phyloP scores from a whole-genome alignment of 2,113 vertebrate genomes.

The Penelope pileata region DNA sequence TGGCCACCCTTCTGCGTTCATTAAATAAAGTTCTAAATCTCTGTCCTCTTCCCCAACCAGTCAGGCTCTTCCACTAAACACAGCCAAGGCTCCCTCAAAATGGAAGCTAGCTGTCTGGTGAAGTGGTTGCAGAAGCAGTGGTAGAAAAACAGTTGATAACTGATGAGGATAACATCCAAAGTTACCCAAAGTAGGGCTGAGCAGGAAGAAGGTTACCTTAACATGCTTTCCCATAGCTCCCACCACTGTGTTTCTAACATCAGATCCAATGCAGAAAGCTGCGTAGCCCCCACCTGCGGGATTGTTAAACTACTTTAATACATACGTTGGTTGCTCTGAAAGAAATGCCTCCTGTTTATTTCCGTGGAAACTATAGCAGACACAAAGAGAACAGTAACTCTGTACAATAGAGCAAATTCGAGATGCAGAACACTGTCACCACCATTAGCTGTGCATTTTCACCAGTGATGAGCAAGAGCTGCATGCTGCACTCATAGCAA shows the following conservation, averaged over 20 bases:
- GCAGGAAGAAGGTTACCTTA: neutral
- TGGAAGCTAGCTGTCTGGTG: neutral
- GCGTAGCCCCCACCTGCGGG: neutral
- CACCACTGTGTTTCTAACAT: neutral
- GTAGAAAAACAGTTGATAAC: neutral
- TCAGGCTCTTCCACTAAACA: neutral
- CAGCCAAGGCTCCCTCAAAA: neutral
- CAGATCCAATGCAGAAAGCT: neutral
- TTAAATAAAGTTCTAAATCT: neutral
- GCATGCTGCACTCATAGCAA: too few relatives aligned
- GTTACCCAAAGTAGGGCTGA: neutral
- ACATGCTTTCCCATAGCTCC: neutral
- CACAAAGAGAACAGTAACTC: too few relatives aligned
- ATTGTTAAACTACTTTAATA: neutral
- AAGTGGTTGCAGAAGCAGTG: neutral
- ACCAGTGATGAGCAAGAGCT: too few relatives aligned
- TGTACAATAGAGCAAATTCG: too few relatives aligned
- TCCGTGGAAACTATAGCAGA: too few relatives aligned
- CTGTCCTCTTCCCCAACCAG: neutral
- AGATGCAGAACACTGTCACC: too few relatives aligned
- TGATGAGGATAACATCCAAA: neutral
- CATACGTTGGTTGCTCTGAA: neutral
- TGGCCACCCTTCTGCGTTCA: rapidly evolving
- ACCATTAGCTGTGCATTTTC: too few relatives aligned
- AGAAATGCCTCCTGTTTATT: too few relatives aligned